Evolutionary conservation across 2,888 invertebrate genomes (phyloP), one percentile per base, ranked within the genome.

Genomic region (Cremastobaeus sp.): DNA sequence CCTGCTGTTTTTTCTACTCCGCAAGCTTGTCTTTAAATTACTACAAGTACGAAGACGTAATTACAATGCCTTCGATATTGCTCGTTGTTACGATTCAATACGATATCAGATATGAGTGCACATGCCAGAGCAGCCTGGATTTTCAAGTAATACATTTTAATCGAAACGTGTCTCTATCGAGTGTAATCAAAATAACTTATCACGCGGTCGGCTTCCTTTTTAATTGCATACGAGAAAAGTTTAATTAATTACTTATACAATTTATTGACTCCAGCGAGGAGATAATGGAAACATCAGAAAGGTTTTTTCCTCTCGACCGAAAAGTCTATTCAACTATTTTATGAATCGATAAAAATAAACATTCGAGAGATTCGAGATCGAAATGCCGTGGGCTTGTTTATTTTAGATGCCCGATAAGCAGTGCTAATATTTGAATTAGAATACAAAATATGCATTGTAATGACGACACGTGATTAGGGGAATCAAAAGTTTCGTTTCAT

Each of bases 21-120:
- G 20, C 17, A 12, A 12, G 45, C 37, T 47, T 54, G 59, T 45
- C 43, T 57, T 39, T 34, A 60, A 72, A 65, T 60, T 60, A 52
- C 66, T 43, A 35, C 47, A 57, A 50, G 62, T 65, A 64, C 50
- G 64, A 48, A 48, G 65, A 59, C 52, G 60, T 60, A 65, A 72
- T 72, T 72, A 65, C 72, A 60, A 59, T 65, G 28, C 66, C 64
- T 18, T 11, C 30, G 32, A 57, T 65, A 59, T 54, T 66, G 60
- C 54, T 39, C 47, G 59, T 37, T 57, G 54, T 59, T 60, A 37
- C 50, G 25, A 54, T 59, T 65, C 50, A 50, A 32, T 34, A 41
- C 32, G 30, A 21, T 62, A 70, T 62, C 48, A 55, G 43, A 55
- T 64, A 60, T 45, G 47, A 52, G 21, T 9, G 41, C 54, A 69